Percentiles rank a stretch among this genome's conserved stretches.
phyloP scores from a whole-genome alignment of 53 echinoderm and acorn worm species.

The Hippasteria phrygiana region DNA sequence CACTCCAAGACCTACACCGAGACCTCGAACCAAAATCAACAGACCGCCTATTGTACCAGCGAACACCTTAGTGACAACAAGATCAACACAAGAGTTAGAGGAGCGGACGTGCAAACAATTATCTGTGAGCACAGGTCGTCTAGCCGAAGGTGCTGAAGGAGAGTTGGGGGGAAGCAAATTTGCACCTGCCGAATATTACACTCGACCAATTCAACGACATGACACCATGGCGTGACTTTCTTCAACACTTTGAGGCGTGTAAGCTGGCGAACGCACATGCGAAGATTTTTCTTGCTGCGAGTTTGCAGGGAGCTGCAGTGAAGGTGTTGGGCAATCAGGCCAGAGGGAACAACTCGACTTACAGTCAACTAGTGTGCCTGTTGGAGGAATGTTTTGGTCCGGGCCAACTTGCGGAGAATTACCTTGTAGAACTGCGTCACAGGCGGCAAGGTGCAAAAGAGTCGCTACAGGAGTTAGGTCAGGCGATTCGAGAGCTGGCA shows the following conservation, averaged over 20 bases:
- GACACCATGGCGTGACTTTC: conserved; percentile 28
- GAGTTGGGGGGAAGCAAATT: neutral
- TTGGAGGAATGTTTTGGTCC: conserved; percentile 30
- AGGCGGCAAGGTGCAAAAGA: conserved; percentile 18
- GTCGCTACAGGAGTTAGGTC: conserved; percentile 6
- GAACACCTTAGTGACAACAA: neutral
- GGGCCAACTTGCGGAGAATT: conserved; percentile 15
- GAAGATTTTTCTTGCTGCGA: conserved; percentile 1
- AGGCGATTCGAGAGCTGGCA: conserved; percentile 11
- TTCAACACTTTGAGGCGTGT: conserved; percentile 12
- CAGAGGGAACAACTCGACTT: neutral
- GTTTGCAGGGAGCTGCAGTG: neutral
- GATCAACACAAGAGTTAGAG: neutral
- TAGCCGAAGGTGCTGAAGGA: neutral
- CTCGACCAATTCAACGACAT: conserved; percentile 38
- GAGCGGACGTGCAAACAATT: neutral
- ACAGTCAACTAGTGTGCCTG: neutral
- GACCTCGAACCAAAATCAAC: neutral
- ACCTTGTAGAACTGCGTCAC: conserved; percentile 4
- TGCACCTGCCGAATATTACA: conserved; percentile 31
- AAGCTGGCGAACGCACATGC: neutral
- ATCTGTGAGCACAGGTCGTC: neutral
- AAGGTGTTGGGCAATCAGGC: conserved; percentile 4
- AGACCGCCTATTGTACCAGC: neutral
- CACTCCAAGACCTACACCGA: conserved; percentile 22